These are phyloP conservation scores for Conus ventricosus DNA, from an alignment of 1,140 invertebrate species.

Conservation along the genomic window DNA sequence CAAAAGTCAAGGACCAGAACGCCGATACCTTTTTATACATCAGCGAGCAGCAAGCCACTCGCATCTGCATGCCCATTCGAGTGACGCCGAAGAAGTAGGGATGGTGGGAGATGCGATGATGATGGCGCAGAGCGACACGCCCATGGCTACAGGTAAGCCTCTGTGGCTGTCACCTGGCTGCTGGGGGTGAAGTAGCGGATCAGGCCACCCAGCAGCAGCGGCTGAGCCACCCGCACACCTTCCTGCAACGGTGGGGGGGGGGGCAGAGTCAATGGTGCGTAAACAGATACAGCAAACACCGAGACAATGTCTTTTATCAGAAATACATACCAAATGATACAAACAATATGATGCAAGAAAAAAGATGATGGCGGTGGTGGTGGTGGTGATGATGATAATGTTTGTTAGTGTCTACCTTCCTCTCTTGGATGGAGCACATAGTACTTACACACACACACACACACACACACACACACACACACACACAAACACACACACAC, in stretches of 20 bases:
- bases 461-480: no score
- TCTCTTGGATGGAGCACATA: no score
- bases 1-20: no score
- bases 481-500: no score
- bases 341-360: no score
- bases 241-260: constrained; percentile 61
- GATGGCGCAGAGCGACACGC: constrained; percentile 81
- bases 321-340: no score
- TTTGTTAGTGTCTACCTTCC: no score
- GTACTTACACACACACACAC: no score
- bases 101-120: constrained; percentile 84
- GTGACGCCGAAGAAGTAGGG: constrained; percentile 85
- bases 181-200: constrained; percentile 70
- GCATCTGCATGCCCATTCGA: constrained; percentile 84
- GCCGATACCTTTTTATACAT: constrained; percentile 86
- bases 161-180: constrained; percentile 48
- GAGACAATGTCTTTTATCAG: no score
- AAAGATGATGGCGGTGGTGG: no score
- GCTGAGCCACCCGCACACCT: constrained; percentile 70
- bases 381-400: no score
- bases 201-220: constrained; percentile 70
- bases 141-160: constrained; percentile 70
- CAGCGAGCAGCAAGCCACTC: constrained; percentile 85
- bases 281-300: background rate
- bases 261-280: background rate